A percentile compares a stretch with the other conserved stretches of the same genome.
These are phyloP conservation scores for Oreochromis mossambicus DNA, from an alignment of 2,797 vertebrate species.

Conservation along the genomic window DNA sequence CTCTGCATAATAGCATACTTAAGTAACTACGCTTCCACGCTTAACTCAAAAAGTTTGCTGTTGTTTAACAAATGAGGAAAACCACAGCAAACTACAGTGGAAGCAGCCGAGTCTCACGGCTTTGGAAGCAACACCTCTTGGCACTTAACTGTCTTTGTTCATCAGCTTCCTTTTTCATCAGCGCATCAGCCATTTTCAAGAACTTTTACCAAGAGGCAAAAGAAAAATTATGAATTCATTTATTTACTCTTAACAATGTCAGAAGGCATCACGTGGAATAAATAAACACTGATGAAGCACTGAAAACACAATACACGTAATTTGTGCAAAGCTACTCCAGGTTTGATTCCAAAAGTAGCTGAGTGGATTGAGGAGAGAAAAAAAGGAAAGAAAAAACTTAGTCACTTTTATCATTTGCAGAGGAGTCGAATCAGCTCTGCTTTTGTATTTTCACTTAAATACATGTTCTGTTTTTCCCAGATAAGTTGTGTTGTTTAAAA, in stretches of 20 bases:
- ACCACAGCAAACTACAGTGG: constrained; percentile 14
- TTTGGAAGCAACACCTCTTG: constrained; percentile 46
- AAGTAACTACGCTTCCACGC: constrained; percentile 52
- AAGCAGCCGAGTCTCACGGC: constrained; percentile 36
- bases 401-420: constrained; percentile 79
- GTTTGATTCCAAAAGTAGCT: constrained; percentile 74
- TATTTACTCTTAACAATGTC: constrained; percentile 72
- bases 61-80: constrained; percentile 17
- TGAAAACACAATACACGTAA: constrained; percentile 75
- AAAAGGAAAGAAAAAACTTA: constrained; percentile 64
- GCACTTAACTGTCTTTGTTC: constrained; percentile 58
- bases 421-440: constrained; percentile 75
- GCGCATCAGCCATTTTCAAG: constrained; percentile 58
- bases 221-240: constrained; percentile 69
- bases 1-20: constrained; percentile 63
- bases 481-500: constrained; percentile 85
- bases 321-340: constrained; percentile 81
- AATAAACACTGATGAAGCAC: constrained; percentile 77
- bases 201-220: constrained; percentile 38
- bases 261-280: constrained; percentile 60
- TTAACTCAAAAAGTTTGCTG: constrained; percentile 37
- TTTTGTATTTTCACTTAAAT: constrained; percentile 81
- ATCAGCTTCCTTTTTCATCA: constrained; percentile 71
- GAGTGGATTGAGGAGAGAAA: constrained; percentile 73
- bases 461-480: constrained; percentile 82